Conservation (phyloP, 2,888 invertebrate species). For the Pseudeuparius sepicola region DNA sequence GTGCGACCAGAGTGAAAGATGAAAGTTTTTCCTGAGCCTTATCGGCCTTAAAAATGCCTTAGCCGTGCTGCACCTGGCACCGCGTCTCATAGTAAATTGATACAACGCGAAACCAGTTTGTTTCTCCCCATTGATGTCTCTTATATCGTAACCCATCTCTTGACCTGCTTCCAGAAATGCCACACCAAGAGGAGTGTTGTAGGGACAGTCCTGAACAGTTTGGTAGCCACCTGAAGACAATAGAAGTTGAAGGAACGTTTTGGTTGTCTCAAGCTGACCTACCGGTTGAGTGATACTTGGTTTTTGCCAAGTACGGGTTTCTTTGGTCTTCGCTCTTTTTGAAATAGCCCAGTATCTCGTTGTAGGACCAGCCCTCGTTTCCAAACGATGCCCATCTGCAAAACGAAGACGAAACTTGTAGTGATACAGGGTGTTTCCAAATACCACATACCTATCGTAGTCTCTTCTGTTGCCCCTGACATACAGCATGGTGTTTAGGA, state of each 20-base stretch:
- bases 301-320: slow-evolving; percentile 75
- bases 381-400: slow-evolving; percentile 70
- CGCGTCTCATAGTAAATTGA: slow-evolving; percentile 82
- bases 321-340: slow-evolving; percentile 80
- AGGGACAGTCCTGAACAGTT: slow-evolving; percentile 68
- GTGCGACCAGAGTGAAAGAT: slow-evolving; percentile 69
- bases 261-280: no score
- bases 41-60: slow-evolving; percentile 79
- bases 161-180: slow-evolving; percentile 84
- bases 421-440: no score
- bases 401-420: no score
- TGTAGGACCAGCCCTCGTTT: slow-evolving; percentile 80
- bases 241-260: no score
- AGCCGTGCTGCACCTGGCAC: slow-evolving; percentile 71
- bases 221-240: slow-evolving; percentile 64
- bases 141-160: slow-evolving; percentile 82
- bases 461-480: slow-evolving; percentile 79
- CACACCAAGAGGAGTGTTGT: slow-evolving; percentile 72
- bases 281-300: slow-evolving; percentile 65
- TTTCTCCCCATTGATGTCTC: slow-evolving; percentile 76
- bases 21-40: slow-evolving; percentile 67
- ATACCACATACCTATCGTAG: slow-evolving; percentile 60
- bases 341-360: slow-evolving; percentile 73
- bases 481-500: slow-evolving; percentile 86
- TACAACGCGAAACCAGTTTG: slow-evolving; percentile 82